phyloP scores from a whole-genome alignment of 2,113 vertebrate genomes.

The Erpornis zantholeuca region DNA sequence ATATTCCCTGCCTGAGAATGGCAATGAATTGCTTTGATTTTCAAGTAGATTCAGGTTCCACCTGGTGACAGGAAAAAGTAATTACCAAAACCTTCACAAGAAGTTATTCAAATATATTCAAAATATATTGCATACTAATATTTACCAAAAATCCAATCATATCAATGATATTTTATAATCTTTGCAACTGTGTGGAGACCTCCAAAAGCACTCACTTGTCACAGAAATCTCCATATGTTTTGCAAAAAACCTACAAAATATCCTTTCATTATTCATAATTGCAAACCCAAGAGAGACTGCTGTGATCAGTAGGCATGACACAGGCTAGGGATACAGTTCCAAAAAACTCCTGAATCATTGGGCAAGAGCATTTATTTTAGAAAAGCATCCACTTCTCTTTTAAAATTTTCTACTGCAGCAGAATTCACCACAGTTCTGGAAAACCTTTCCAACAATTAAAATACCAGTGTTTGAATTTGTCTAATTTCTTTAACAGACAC shows the following conservation, averaged over 20 bases:
- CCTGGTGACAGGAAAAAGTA: background rate
- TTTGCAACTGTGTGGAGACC: background rate
- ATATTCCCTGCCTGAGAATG: background rate
- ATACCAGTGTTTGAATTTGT: background rate
- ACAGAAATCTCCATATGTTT: background rate
- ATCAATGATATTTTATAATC: background rate
- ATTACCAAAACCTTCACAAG: background rate
- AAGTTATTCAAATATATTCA: background rate
- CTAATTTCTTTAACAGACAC: background rate
- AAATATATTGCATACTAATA: background rate
- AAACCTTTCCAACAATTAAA: background rate
- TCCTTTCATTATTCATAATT: background rate
- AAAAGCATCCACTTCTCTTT: background rate
- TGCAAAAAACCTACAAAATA: background rate
- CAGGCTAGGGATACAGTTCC: background rate
- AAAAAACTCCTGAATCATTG: background rate
- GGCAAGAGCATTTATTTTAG: background rate
- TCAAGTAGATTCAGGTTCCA: background rate
- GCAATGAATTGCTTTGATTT: background rate
- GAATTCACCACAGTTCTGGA: background rate
- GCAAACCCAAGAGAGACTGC: background rate
- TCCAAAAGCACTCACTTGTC: background rate
- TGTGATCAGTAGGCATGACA: background rate
- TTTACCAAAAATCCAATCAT: background rate
- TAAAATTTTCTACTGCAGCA: background rate